Conservation (phyloP, 1,140 invertebrate species). For the Hyles vespertilio region DNA sequence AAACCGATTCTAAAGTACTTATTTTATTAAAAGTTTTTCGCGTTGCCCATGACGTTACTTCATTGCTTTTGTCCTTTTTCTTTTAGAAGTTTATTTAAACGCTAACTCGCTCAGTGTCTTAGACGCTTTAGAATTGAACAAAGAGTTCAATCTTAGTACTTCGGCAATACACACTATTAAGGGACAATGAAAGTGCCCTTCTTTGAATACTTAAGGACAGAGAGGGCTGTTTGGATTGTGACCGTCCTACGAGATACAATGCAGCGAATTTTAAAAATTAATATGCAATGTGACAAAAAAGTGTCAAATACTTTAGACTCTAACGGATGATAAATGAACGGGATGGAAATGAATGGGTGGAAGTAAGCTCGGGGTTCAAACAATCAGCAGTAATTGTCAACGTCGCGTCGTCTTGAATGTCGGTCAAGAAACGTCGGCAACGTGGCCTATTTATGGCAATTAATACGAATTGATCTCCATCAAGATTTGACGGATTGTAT, state of each 20-base stretch:
- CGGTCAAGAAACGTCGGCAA: constrained; percentile 23
- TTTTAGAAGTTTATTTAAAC: constrained; percentile 29
- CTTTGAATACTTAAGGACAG: too few relatives aligned
- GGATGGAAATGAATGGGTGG: constrained; percentile 21
- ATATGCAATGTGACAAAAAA: too few relatives aligned
- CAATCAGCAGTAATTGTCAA: constrained; percentile 29
- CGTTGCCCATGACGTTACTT: constrained; percentile 28
- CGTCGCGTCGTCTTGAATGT: constrained; percentile 20
- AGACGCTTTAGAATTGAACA: constrained; percentile 27
- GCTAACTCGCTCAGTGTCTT: constrained; percentile 25
- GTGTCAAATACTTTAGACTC: too few relatives aligned
- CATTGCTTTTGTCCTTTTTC: constrained; percentile 23
- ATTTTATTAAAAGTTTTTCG: constrained; percentile 31
- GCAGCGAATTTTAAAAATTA: too few relatives aligned
- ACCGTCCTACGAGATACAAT: too few relatives aligned
- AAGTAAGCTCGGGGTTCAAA: constrained; percentile 20
- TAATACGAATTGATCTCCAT: constrained; percentile 34
- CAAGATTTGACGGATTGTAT: constrained; percentile 10
- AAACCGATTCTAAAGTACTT: constrained; percentile 21
- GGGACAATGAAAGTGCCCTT: constrained; percentile 17
- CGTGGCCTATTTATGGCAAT: constrained; percentile 30
- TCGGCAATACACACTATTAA: constrained; percentile 23
- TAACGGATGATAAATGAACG: too few relatives aligned
- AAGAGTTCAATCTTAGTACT: constrained; percentile 29
- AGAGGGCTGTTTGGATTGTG: too few relatives aligned